Conservation (phyloP, 2,113 vertebrate species). For the Leptobrachium leishanense region DNA sequence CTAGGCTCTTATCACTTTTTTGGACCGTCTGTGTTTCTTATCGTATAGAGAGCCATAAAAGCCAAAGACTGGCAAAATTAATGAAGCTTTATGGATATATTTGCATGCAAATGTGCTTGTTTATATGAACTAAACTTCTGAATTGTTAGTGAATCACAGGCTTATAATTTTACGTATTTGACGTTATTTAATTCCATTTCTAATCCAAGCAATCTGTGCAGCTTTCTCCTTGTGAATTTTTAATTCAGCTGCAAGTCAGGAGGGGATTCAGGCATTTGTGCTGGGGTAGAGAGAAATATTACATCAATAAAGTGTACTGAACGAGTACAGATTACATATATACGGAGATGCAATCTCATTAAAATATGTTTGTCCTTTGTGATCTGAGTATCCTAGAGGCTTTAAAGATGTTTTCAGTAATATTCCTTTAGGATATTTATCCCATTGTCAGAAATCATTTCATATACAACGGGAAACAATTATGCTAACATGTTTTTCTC, state of each 20-base stretch:
- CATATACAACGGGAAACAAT: not conserved
- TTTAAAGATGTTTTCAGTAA: not conserved
- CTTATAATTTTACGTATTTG: too few species aligned
- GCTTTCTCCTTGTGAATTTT: not conserved
- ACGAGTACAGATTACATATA: too few species aligned
- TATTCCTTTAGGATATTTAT: constrained; percentile 6
- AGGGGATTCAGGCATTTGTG: not conserved
- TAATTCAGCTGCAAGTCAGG: not conserved
- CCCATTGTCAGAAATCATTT: not conserved
- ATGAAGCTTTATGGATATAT: not conserved
- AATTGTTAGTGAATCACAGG: too few species aligned
- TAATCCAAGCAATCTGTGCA: not conserved
- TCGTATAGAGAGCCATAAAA: too few species aligned
- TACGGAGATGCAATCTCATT: not conserved
- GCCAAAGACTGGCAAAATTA: too few species aligned
- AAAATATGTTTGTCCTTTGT: not conserved
- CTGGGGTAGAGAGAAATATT: too few species aligned
- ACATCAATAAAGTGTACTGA: too few species aligned
- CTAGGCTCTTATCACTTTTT: too few species aligned
- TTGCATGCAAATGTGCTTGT: not conserved
- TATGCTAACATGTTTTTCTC: not conserved
- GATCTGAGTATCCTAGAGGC: not conserved
- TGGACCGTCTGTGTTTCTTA: too few species aligned
- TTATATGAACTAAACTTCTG: too few species aligned
- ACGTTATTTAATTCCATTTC: too few species aligned